Conservation (phyloP, 2,113 vertebrate genomes). For the Herpailurus yagouaroundi region DNA sequence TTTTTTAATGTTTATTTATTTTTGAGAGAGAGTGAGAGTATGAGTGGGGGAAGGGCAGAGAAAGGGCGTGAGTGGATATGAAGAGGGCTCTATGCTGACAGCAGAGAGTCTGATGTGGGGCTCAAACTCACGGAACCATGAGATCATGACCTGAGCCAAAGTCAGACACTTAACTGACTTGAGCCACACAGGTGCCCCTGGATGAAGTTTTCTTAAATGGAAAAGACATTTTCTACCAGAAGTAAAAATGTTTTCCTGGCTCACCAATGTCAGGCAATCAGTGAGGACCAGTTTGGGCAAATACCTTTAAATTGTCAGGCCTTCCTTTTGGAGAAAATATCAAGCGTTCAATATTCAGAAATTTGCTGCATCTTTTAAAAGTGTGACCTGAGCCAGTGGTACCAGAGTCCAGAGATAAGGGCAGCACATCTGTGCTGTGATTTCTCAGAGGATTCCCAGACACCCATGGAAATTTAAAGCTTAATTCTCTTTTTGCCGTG, state of each 20-base stretch:
- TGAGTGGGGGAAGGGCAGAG: too few relatives aligned
- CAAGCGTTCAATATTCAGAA: conserved; percentile 45
- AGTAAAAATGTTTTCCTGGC: not conserved
- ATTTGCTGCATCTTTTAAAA: conserved; percentile 62
- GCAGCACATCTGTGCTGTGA: not conserved
- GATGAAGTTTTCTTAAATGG: conserved; percentile 19
- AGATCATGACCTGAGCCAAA: too few relatives aligned
- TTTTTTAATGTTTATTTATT: too few relatives aligned
- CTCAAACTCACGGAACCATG: too few relatives aligned
- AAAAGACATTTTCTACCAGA: not conserved
- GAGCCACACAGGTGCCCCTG: not conserved
- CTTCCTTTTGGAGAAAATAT: conserved; percentile 46
- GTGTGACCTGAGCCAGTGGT: conserved; percentile 16
- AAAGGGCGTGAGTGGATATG: too few relatives aligned
- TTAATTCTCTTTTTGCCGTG: conserved; percentile 56
- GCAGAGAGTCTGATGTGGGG: too few relatives aligned
- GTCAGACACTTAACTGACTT: too few relatives aligned
- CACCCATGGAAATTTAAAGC: conserved; percentile 31
- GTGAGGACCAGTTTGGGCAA: not conserved
- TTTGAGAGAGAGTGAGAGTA: too few relatives aligned
- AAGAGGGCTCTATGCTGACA: too few relatives aligned
- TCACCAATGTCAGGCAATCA: not conserved
- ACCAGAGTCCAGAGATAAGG: conserved; percentile 18
- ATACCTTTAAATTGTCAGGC: conserved; percentile 36
- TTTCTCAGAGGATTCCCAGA: conserved; percentile 44